These are phyloP conservation scores for Martes flavigula DNA, from an alignment of 2,797 vertebrate genomes.

Conservation along the genomic window DNA sequence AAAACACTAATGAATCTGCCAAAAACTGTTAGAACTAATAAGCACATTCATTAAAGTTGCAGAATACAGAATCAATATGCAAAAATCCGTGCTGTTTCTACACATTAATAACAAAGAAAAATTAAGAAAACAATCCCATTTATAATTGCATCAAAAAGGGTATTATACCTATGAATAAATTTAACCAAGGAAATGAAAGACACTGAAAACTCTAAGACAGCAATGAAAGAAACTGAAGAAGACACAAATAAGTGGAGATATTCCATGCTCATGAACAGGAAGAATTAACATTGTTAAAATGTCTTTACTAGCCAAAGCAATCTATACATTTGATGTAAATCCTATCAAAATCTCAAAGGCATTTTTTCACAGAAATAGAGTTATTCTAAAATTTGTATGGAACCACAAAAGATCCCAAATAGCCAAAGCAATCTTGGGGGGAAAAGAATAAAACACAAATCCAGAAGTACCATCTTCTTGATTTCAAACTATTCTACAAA, in stretches of 20 bases:
- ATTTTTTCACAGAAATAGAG: not conserved
- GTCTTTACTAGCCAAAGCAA: not conserved
- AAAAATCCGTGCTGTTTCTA: not conserved
- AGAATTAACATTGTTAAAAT: not conserved
- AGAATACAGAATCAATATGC: not conserved
- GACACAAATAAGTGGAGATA: not conserved
- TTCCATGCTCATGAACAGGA: not conserved
- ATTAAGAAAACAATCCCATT: not conserved
- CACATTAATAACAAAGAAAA: not conserved
- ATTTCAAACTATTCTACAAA: not conserved
- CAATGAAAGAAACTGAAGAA: not conserved
- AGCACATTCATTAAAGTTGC: not conserved
- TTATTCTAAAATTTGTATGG: not conserved
- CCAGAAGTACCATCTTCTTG: not conserved
- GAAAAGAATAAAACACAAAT: not conserved
- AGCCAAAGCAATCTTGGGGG: not conserved
- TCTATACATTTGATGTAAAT: not conserved
- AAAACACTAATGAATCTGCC: not conserved
- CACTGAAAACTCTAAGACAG: not conserved
- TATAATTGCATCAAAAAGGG: not conserved
- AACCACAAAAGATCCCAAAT: not conserved
- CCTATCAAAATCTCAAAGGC: not conserved
- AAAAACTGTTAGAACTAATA: not conserved
- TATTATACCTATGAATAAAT: not conserved
- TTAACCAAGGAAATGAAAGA: not conserved